These are phyloP conservation scores for Gopherus evgoodei DNA, from an alignment of 2,113 vertebrate species.

Conservation along the genomic window DNA sequence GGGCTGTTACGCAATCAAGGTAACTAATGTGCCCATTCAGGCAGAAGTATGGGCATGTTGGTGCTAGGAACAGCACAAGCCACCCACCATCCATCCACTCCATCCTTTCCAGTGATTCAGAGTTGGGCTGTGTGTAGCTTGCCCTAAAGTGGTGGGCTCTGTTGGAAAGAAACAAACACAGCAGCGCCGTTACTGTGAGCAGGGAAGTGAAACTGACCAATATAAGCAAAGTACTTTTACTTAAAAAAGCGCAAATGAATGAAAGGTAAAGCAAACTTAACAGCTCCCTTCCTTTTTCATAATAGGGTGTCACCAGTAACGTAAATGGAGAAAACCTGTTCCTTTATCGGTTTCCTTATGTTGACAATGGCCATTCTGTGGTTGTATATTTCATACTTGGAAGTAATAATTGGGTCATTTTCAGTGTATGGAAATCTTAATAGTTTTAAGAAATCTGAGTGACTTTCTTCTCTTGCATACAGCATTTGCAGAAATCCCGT, in stretches of 20 bases:
- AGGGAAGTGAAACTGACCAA: neutral
- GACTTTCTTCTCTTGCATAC: neutral
- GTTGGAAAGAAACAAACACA: neutral
- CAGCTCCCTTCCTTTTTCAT: neutral
- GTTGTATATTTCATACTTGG: neutral
- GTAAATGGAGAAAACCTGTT: neutral
- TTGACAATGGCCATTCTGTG: neutral
- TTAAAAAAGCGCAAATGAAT: neutral
- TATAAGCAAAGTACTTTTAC: neutral
- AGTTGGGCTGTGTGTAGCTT: neutral
- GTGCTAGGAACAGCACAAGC: accelerated
- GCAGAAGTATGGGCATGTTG: accelerated
- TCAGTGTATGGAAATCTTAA: neutral
- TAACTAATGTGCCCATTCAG: neutral
- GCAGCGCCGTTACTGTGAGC: neutral
- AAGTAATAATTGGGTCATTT: neutral
- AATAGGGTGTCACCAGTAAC: neutral
- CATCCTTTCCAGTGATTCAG: neutral
- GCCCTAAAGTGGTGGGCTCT: neutral
- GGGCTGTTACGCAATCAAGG: neutral
- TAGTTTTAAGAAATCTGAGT: neutral
- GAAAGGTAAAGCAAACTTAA: neutral
- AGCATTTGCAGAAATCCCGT: neutral
- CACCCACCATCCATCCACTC: neutral
- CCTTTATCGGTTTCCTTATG: accelerated